Evolutionary conservation across 2,888 invertebrate genomes (phyloP), one percentile per base, ranked within the genome.

Genomic region (Tuberolachnus salignus): DNA sequence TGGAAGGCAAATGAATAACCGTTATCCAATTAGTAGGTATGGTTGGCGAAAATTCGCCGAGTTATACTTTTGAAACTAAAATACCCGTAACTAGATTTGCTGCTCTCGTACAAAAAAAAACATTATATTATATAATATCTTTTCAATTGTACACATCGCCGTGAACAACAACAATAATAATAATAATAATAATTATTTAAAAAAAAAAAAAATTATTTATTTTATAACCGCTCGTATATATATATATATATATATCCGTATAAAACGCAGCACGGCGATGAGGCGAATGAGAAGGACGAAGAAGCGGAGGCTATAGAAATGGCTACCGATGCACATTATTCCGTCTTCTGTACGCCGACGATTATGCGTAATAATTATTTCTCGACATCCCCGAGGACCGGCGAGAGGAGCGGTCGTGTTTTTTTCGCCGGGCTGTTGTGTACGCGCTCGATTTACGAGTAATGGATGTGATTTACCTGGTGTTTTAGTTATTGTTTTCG

Each of bases 1-100:
- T 49, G 59, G 67, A 69, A 78, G 46, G 49, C 67, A 67, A 78
- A 59, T 16, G 59, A 78, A 69, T 67, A 67, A 69, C 67, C 59
- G 21, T 49, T 69, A 67, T 67, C 67, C 75, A 78, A 78, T 78
- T 78, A 78, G 67, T 64, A 3, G 34, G 67, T 64, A 34, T 49
- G 42, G 46, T 59, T 49, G n/a, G 19, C 14, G 21, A 67, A 67
- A 78, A 78, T 44, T 21, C 34, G 67, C 67, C 34, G 75, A 78
- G 34, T 57, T 67, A 67, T 78, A 78, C 34, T 67, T 78, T 67
- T 49, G 49, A 78, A 78, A 78, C 59, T 78, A 46, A 67, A 78
- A 69, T 59, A 78, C 34, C 49, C 44, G 19, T 66, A 75, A 78
- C 75, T 67, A 59, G 67, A 78, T 78, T 49, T 67, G 1, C 34